phyloP scores from a whole-genome alignment of 1,140 invertebrate genomes.

The Protaetia brevitarsis region DNA sequence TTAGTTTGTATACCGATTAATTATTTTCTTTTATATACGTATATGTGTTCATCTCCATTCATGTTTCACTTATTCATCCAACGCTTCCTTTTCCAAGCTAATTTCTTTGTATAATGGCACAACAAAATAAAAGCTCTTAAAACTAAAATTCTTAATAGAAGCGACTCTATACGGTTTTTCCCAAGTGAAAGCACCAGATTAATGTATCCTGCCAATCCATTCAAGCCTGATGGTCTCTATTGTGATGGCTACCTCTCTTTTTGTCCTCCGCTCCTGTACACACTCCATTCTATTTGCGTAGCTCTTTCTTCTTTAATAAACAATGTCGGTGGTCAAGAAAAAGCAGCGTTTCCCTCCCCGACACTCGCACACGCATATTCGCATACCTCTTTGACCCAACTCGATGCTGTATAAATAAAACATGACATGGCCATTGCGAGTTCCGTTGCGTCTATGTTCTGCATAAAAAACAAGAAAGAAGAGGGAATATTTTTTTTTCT shows the following conservation, averaged over 20 bases:
- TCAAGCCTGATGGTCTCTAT: neutral
- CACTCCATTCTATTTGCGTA: neutral
- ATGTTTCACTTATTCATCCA: too few species aligned
- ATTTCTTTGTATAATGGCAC: too few species aligned
- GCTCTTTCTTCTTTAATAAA: neutral
- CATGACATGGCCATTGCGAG: neutral
- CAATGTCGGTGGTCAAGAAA: constrained; percentile 3
- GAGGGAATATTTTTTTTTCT: neutral
- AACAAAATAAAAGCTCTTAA: too few species aligned
- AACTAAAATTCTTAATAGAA: too few species aligned
- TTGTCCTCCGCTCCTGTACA: too few species aligned
- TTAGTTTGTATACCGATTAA: too few species aligned
- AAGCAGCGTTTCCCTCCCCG: neutral
- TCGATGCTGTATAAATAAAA: neutral
- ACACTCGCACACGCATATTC: neutral
- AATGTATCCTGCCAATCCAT: neutral
- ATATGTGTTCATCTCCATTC: too few species aligned
- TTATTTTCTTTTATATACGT: too few species aligned
- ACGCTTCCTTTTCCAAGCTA: too few species aligned
- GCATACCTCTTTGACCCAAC: neutral
- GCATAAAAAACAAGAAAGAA: constrained; percentile 2
- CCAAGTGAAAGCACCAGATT: neutral
- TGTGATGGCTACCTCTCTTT: too few species aligned
- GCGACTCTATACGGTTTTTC: too few species aligned
- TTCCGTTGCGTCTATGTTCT: neutral